phyloP scores from a whole-genome alignment of 2,888 invertebrate species.

The Apocheima hispidaria region DNA sequence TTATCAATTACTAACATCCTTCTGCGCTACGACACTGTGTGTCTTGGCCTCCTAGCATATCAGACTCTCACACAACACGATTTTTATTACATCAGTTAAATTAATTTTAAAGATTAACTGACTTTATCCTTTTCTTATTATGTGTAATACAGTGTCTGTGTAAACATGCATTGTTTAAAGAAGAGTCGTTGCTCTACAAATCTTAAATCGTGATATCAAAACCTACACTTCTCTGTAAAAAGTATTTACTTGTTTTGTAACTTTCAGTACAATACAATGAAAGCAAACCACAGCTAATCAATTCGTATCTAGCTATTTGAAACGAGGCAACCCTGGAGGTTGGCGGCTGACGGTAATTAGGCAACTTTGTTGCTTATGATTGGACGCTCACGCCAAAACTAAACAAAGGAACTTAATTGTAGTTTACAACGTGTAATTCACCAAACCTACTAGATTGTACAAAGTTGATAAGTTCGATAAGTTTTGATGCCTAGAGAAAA shows the following conservation, averaged over 20 bases:
- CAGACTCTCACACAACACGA: no score
- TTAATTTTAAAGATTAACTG: no score
- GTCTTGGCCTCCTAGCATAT: no score
- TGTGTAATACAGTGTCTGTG: no score
- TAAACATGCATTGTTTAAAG: no score
- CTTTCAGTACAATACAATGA: not conserved
- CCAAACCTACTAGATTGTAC: not conserved
- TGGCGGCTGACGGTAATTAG: constrained; percentile 12
- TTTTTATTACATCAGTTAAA: no score
- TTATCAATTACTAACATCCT: no score
- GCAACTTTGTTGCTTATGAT: constrained; percentile 32
- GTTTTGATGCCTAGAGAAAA: not conserved
- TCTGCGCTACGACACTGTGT: no score
- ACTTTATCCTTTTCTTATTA: no score
- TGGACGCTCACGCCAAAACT: constrained; percentile 16
- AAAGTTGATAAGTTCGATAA: not conserved
- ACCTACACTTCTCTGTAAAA: no score
- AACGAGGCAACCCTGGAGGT: constrained; percentile 18
- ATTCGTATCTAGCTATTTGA: constrained; percentile 1
- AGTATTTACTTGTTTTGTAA: not conserved
- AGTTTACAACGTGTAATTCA: constrained; percentile 22
- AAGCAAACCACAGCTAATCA: not conserved
- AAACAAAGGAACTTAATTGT: constrained; percentile 16
- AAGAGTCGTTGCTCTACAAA: no score
- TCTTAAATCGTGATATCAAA: no score